Percentiles rank a stretch among this genome's conserved stretches.
Conservation (phyloP, 2,888 invertebrate genomes). For the Caenorhabditis becei region DNA sequence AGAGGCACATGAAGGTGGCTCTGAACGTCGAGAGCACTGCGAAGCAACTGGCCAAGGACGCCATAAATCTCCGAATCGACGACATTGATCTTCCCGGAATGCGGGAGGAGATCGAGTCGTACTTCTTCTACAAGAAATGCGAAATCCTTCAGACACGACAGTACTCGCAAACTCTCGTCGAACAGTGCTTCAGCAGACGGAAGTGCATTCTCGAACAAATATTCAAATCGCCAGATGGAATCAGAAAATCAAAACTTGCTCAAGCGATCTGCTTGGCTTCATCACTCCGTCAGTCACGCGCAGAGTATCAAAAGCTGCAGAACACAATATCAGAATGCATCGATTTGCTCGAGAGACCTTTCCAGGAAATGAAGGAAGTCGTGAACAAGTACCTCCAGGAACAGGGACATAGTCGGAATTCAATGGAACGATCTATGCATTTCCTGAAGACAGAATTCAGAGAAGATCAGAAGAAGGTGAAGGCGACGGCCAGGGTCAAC, state of each 20-base stretch:
- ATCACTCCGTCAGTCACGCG: slow-evolving; percentile 9
- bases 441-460: slow-evolving; percentile 35
- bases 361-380: slow-evolving; percentile 64
- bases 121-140: slow-evolving; percentile 25
- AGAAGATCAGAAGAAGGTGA: slow-evolving; percentile 27
- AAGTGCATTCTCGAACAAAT: slow-evolving; percentile 48
- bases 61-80: slow-evolving; percentile 34
- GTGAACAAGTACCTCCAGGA: slow-evolving; percentile 28
- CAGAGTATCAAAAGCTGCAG: slow-evolving; percentile 29
- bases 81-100: slow-evolving; percentile 60
- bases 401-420: slow-evolving; percentile 27
- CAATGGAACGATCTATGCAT: slow-evolving; percentile 43
- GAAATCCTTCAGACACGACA: slow-evolving; percentile 34
- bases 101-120: slow-evolving; percentile 50
- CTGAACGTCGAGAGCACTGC: slow-evolving; percentile 32
- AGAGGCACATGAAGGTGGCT: slow-evolving; percentile 19
- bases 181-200: slow-evolving; percentile 41
- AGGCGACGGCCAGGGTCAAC: slow-evolving; percentile 9
- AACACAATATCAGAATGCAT: slow-evolving; percentile 46
- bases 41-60: slow-evolving; percentile 31
- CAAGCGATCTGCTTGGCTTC: slow-evolving; percentile 32
- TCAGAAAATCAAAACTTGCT: slow-evolving; percentile 12
- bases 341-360: slow-evolving; percentile 57
- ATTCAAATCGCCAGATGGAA: slow-evolving; percentile 28
- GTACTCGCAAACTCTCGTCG: slow-evolving; percentile 44